A percentile compares a stretch with the other conserved stretches of the same genome.
Conservation (phyloP, 2,888 invertebrate species). For the Dicyrtomina minuta region DNA sequence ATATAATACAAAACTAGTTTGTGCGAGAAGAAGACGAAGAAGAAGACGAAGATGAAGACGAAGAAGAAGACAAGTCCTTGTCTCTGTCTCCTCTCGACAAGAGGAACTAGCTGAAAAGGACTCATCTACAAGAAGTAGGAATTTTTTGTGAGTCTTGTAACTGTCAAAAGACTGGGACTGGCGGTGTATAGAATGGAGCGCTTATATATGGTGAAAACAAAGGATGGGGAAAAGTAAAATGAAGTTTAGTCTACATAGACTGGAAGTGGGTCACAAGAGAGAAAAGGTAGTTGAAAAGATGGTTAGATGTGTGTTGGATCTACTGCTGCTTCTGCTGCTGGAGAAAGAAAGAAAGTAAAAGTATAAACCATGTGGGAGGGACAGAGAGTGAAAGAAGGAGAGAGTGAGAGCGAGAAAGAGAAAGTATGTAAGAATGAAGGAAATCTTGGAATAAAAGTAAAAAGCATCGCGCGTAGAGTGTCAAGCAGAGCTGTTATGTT, state of each 20-base stretch:
- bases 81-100: too few relatives aligned
- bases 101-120: neutral
- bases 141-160: neutral
- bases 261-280: conserved; percentile 21
- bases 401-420: too few relatives aligned
- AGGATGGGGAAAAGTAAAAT: conserved; percentile 1
- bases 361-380: conserved; percentile 22
- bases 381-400: neutral
- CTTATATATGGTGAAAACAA: too few relatives aligned
- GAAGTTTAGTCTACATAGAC: conserved; percentile 13
- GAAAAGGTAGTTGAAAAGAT: conserved; percentile 12
- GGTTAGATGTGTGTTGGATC: neutral
- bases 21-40: neutral
- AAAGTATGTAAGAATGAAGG: neutral
- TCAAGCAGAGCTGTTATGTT: too few relatives aligned
- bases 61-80: neutral
- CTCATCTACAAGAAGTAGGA: too few relatives aligned
- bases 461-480: too few relatives aligned
- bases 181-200: too few relatives aligned
- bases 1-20: neutral
- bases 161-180: conserved; percentile 10
- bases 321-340: neutral
- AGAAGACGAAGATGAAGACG: too few relatives aligned
- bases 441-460: neutral
- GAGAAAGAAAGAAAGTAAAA: neutral